Evolutionary conservation across 1,140 invertebrate species (phyloP).

Genomic region (Tetraneura akinire): DNA sequence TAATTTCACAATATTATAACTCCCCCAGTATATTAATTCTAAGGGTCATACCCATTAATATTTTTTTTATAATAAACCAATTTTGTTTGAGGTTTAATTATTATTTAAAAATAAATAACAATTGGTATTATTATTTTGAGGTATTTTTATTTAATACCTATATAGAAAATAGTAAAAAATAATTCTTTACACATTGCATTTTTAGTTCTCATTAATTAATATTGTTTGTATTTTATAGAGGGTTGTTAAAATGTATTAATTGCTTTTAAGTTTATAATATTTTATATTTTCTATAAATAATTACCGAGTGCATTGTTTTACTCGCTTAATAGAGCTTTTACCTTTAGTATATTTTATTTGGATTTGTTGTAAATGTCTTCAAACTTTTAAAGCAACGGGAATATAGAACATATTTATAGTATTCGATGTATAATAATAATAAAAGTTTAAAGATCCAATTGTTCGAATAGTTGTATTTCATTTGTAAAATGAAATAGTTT

Average conservation of each 20-base stretch:
- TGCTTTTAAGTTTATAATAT: too few species aligned
- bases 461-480: not conserved
- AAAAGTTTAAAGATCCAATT: not conserved
- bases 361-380: not conserved
- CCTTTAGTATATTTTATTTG: not conserved
- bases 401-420: not conserved
- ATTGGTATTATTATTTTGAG: too few species aligned
- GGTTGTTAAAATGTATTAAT: too few species aligned
- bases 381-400: not conserved
- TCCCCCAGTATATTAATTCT: not conserved
- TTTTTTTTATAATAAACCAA: not conserved
- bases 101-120: not conserved
- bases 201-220: too few species aligned
- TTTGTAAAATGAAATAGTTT: constrained; percentile 18
- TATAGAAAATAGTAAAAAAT: too few species aligned
- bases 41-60: not conserved
- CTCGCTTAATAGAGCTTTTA: too few species aligned
- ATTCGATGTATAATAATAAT: too few species aligned
- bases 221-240: too few species aligned
- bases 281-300: too few species aligned
- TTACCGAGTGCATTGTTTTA: too few species aligned
- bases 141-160: too few species aligned
- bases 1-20: not conserved
- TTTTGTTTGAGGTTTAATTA: not conserved
- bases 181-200: too few species aligned